phyloP scores from a whole-genome alignment of 2,888 invertebrate species.

The Ophonus ardosiacus region DNA sequence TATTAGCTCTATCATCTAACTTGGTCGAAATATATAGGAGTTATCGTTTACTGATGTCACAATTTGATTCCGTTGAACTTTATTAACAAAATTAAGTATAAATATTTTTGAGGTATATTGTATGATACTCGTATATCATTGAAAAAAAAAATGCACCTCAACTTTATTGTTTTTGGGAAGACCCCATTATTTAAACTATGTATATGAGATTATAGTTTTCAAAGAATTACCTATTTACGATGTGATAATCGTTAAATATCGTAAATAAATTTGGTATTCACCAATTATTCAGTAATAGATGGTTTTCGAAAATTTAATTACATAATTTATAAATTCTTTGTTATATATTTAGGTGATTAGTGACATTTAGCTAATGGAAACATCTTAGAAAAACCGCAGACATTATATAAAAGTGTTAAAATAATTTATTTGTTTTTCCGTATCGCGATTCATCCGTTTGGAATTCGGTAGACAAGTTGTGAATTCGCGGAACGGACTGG shows the following conservation, averaged over 20 bases:
- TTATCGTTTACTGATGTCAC: no score
- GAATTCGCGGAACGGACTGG: slow-evolving; percentile 40
- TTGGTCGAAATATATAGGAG: no score
- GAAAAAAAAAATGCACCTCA: no score
- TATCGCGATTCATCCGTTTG: slow-evolving; percentile 15
- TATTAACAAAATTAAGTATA: no score
- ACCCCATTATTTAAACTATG: no score
- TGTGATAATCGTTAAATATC: background rate
- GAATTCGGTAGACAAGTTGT: slow-evolving; percentile 33
- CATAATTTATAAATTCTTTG: background rate
- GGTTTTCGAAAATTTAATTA: background rate
- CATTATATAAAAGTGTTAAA: background rate
- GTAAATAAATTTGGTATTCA: background rate
- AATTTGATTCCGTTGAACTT: no score
- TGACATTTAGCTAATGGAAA: background rate
- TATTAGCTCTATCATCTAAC: no score
- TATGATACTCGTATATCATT: no score
- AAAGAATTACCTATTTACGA: no score
- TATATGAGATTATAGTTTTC: no score
- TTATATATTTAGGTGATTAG: background rate
- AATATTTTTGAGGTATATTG: no score
- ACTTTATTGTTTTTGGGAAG: no score
- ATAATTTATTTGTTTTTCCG: background rate
- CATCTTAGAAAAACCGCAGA: slow-evolving; percentile 3
- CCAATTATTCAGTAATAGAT: background rate